Conservation (phyloP, 2,797 vertebrate species). For the Macropodus opercularis region DNA sequence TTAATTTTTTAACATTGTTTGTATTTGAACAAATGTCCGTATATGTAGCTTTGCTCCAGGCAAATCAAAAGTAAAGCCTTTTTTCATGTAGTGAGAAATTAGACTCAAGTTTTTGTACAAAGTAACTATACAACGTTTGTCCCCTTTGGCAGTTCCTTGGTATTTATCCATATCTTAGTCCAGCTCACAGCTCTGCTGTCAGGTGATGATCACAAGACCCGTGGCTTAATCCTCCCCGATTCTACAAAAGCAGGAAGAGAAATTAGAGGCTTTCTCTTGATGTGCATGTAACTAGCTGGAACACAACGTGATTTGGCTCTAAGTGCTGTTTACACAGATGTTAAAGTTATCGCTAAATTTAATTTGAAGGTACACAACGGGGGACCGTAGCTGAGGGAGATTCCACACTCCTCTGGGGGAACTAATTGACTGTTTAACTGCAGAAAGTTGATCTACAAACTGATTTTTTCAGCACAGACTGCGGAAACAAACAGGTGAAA, state of each 20-base stretch:
- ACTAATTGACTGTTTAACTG: conserved; percentile 49
- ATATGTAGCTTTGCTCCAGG: background rate
- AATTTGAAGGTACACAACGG: conserved; percentile 69
- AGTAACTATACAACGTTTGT: conserved; percentile 5
- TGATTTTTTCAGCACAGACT: conserved; percentile 52
- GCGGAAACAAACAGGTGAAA: conserved; percentile 45
- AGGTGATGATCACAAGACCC: conserved; percentile 85
- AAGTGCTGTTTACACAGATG: conserved; percentile 48
- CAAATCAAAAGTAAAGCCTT: background rate
- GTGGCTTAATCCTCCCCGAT: conserved; percentile 72
- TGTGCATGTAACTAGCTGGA: conserved; percentile 64
- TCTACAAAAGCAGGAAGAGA: conserved; percentile 67
- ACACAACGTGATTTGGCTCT: conserved; percentile 63
- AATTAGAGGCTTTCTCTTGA: conserved; percentile 65
- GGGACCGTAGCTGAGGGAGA: conserved; percentile 47
- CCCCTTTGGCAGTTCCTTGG: conserved; percentile 42
- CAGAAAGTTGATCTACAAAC: conserved; percentile 49
- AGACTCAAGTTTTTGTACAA: background rate
- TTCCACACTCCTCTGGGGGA: conserved; percentile 60
- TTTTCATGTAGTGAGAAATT: background rate
- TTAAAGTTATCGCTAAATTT: conserved; percentile 62
- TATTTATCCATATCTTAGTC: conserved; percentile 38
- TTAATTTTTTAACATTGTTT: background rate
- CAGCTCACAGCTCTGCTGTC: conserved; percentile 64
- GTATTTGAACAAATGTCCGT: background rate